Conservation (phyloP, 2,113 vertebrate species). For the Bostrychus sinensis region DNA sequence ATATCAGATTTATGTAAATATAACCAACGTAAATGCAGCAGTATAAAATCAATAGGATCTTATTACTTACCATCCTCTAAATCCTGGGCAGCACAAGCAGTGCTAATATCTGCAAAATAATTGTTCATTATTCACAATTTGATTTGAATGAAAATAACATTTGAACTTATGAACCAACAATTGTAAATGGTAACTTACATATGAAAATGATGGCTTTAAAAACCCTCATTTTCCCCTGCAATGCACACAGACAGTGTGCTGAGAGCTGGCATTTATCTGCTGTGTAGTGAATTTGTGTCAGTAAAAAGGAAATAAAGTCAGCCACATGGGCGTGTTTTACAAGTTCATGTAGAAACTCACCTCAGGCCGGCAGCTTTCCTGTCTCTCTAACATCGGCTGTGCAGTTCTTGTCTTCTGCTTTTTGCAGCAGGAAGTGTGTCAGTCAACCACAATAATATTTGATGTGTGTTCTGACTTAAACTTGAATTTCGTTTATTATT, state of each 20-base stretch:
- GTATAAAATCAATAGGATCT: not conserved
- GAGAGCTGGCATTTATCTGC: constrained; percentile 25
- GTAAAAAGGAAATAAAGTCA: constrained; percentile 24
- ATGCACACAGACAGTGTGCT: constrained; percentile 20
- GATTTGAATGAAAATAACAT: not conserved
- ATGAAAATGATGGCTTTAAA: constrained; percentile 39
- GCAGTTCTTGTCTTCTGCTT: not conserved
- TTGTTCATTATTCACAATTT: not conserved
- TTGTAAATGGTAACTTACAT: constrained; percentile 53
- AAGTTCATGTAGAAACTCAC: constrained; percentile 29
- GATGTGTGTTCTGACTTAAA: constrained; percentile 5
- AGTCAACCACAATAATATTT: constrained; percentile 38
- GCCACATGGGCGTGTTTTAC: constrained; percentile 33
- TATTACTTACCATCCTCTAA: constrained; percentile 18
- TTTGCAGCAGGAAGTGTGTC: constrained; percentile 55
- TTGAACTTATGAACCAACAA: constrained; percentile 3
- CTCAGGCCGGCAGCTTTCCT: constrained; percentile 46
- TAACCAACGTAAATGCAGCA: no score
- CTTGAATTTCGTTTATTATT: not conserved
- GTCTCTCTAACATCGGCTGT: constrained; percentile 24
- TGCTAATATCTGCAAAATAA: constrained; percentile 42
- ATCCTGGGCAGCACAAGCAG: constrained; percentile 35
- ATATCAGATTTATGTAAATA: no score
- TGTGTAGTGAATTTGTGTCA: not conserved
- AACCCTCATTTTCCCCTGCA: constrained; percentile 60